Evolutionary conservation across 2,888 invertebrate genomes (phyloP).

Genomic region (Corbicula japonica): DNA sequence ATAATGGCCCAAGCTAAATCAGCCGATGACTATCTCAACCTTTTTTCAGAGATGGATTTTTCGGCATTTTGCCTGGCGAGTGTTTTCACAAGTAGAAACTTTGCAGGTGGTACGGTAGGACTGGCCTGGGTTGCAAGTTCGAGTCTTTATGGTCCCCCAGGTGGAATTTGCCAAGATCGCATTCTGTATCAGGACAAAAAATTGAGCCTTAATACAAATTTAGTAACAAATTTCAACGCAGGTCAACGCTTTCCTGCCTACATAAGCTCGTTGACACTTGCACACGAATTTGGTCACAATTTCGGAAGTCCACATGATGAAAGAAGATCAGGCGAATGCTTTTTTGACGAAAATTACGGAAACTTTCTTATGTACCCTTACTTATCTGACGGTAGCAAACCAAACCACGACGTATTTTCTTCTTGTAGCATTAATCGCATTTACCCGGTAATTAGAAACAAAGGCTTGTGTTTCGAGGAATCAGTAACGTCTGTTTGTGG

Average conservation of each 20-base stretch:
- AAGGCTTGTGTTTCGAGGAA: conserved; percentile 72
- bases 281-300: conserved; percentile 83
- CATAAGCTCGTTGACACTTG: conserved; percentile 68
- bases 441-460: conserved; percentile 77
- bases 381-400: conserved; percentile 68
- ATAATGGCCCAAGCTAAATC: conserved; percentile 53
- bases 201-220: conserved; percentile 77
- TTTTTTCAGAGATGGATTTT: conserved; percentile 76
- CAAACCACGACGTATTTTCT: conserved; percentile 81
- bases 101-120: conserved; percentile 74
- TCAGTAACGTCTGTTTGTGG: conserved; percentile 72
- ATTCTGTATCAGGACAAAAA: conserved; percentile 25
- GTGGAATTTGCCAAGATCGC: conserved; percentile 79
- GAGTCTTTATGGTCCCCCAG: conserved; percentile 63
- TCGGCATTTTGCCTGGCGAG: conserved; percentile 73
- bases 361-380: conserved; percentile 80
- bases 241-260: conserved; percentile 70
- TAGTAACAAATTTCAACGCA: conserved; percentile 70
- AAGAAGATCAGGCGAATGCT: conserved; percentile 51
- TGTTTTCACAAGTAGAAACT: conserved; percentile 78
- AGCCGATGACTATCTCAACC: conserved; percentile 70
- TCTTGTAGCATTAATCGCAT: conserved; percentile 77
- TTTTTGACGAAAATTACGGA: conserved; percentile 69
- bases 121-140: conserved; percentile 80
- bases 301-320: conserved; percentile 82